Conservation (phyloP, 2,113 vertebrate species). For the Pelobates fuscus region DNA sequence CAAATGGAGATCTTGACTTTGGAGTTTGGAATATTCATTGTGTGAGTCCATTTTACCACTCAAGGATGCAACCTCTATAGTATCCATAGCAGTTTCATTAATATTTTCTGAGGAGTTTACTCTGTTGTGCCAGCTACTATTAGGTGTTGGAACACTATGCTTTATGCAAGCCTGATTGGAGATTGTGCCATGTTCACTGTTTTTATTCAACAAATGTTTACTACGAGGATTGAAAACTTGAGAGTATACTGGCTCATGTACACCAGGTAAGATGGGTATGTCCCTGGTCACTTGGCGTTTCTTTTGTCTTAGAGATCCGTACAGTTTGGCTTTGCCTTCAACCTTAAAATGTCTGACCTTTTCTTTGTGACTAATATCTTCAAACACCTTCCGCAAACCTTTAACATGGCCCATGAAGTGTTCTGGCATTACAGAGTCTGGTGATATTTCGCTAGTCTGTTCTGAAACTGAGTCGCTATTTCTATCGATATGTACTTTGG, state of each 20-base stretch:
- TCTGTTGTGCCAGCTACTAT: not conserved
- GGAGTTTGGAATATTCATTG: not conserved
- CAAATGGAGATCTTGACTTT: not conserved
- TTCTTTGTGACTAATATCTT: slow-evolving; percentile 16
- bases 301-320: not conserved
- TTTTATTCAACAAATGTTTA: not conserved
- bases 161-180: not conserved
- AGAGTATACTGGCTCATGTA: slow-evolving; percentile 30
- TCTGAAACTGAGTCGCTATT: slow-evolving; percentile 5
- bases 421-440: not conserved
- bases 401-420: slow-evolving; percentile 15
- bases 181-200: not conserved
- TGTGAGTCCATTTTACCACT: not conserved
- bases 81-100: not conserved
- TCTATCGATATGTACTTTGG: slow-evolving; percentile 1
- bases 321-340: not conserved
- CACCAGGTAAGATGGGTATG: not conserved
- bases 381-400: slow-evolving; percentile 36
- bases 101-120: not conserved
- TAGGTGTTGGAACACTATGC: not conserved
- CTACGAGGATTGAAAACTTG: slow-evolving; percentile 26
- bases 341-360: not conserved
- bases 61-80: not conserved
- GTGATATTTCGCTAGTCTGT: not conserved
- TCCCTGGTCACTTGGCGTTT: not conserved